These are phyloP conservation scores for Diaperis boleti DNA, from an alignment of 2,888 invertebrate genomes.

Conservation along the genomic window DNA sequence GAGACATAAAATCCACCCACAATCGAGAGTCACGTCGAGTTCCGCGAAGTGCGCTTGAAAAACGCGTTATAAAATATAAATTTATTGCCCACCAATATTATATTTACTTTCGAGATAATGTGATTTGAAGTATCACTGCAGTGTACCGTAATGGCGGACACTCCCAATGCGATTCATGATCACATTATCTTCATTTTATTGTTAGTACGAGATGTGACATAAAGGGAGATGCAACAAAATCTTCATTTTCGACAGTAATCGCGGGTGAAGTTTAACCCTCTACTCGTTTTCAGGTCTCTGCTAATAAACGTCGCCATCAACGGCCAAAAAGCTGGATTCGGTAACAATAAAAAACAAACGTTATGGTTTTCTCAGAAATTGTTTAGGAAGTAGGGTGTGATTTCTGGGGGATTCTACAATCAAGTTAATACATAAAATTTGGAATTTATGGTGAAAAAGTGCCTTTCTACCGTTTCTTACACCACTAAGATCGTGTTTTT, in stretches of 20 bases:
- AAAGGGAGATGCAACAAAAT: slow-evolving; percentile 15
- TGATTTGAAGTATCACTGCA: slow-evolving; percentile 34
- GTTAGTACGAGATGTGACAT: slow-evolving; percentile 21
- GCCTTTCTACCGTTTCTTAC: too few species aligned
- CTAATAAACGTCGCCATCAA: not conserved
- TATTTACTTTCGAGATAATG: slow-evolving; percentile 38
- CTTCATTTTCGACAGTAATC: slow-evolving; percentile 10
- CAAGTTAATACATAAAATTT: too few species aligned
- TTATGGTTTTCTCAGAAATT: not conserved
- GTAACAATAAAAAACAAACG: not conserved
- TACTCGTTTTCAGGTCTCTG: not conserved
- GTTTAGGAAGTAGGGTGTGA: too few species aligned
- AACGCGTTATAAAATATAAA: slow-evolving; percentile 46
- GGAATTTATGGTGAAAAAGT: too few species aligned
- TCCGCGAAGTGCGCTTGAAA: slow-evolving; percentile 41
- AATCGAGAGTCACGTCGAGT: slow-evolving; percentile 46
- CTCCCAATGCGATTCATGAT: slow-evolving; percentile 34
- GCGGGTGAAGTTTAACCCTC: slow-evolving; percentile 3
- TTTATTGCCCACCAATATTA: slow-evolving; percentile 43
- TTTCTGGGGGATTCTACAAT: too few species aligned
- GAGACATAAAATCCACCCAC: slow-evolving; percentile 46
- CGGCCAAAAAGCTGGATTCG: not conserved
- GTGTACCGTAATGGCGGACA: slow-evolving; percentile 22
- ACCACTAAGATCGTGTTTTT: too few species aligned
- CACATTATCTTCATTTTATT: slow-evolving; percentile 26